A percentile compares a stretch with the other conserved stretches of the same genome.
phyloP scores from a whole-genome alignment of 2,888 invertebrate genomes.

The Doris montereyensis region DNA sequence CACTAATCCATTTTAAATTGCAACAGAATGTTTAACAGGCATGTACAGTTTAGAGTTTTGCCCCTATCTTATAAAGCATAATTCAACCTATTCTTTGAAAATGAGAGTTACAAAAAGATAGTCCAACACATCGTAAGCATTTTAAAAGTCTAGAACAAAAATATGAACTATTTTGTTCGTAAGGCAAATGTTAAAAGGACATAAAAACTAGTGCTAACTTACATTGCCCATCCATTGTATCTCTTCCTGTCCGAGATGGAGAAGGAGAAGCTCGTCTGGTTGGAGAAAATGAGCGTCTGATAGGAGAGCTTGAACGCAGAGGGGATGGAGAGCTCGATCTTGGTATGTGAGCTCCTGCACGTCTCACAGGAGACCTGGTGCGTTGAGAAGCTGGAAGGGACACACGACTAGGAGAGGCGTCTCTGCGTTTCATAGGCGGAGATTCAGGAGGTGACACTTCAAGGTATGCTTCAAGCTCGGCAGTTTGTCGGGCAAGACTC shows the following conservation, averaged over 20 bases:
- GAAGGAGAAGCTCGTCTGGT: constrained; percentile 23
- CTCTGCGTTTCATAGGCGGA: constrained; percentile 56
- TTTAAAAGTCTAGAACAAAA: too few species aligned
- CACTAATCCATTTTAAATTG: too few species aligned
- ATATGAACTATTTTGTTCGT: too few species aligned
- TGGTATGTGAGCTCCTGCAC: constrained; percentile 44
- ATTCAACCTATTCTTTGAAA: too few species aligned
- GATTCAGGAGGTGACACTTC: constrained; percentile 59
- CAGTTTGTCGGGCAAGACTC: constrained; percentile 32
- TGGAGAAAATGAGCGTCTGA: constrained; percentile 41
- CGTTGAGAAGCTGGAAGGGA: not conserved
- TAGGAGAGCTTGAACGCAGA: constrained; percentile 39
- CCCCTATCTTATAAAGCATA: too few species aligned
- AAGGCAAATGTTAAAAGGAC: too few species aligned
- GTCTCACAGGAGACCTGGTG: constrained; percentile 35
- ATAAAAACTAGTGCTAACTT: not conserved
- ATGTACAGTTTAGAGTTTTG: too few species aligned
- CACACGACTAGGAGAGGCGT: constrained; percentile 3
- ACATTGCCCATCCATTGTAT: constrained; percentile 15
- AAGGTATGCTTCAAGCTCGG: constrained; percentile 56
- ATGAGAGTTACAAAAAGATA: too few species aligned
- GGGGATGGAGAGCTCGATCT: constrained; percentile 44
- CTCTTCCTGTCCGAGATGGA: constrained; percentile 43
- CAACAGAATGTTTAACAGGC: too few species aligned
- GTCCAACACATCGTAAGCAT: too few species aligned